Evolutionary conservation across 1,140 invertebrate genomes (phyloP).

Genomic region (Achroia grisella): DNA sequence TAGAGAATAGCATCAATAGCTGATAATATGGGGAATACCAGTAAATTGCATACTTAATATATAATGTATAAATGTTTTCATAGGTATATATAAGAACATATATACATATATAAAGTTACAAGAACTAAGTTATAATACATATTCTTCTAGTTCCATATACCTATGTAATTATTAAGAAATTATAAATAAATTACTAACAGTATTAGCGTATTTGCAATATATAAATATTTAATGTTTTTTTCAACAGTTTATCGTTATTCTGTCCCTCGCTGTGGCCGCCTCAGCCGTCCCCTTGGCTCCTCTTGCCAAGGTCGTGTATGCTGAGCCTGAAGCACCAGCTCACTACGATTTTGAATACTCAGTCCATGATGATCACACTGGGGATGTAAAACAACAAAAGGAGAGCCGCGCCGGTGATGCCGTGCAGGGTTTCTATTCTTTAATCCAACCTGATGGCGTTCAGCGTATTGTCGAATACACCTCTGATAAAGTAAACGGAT

Average conservation of each 20-base stretch:
- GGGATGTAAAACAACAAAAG: slow-evolving; percentile 58
- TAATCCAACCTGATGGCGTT: slow-evolving; percentile 73
- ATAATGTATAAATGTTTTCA: too few species aligned
- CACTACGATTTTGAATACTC: slow-evolving; percentile 81
- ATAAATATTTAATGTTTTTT: too few species aligned
- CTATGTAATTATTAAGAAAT: too few species aligned
- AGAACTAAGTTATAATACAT: too few species aligned
- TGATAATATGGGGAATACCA: too few species aligned
- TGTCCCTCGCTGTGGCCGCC: slow-evolving; percentile 38
- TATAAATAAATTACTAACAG: too few species aligned
- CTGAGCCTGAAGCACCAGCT: slow-evolving; percentile 72
- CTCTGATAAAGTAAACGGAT: slow-evolving; percentile 39
- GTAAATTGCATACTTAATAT: too few species aligned
- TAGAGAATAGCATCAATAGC: too few species aligned
- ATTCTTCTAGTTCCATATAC: too few species aligned
- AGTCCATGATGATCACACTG: slow-evolving; percentile 75
- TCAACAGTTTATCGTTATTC: slow-evolving; percentile 43
- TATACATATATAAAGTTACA: too few species aligned
- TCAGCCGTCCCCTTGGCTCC: slow-evolving; percentile 38
- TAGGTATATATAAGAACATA: too few species aligned
- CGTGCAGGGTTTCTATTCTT: slow-evolving; percentile 75
- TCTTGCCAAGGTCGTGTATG: slow-evolving; percentile 38
- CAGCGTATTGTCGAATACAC: slow-evolving; percentile 79
- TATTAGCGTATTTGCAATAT: too few species aligned
- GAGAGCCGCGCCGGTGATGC: slow-evolving; percentile 71